These are phyloP conservation scores for Chitala chitala DNA, from an alignment of 2,113 vertebrate genomes.

Conservation along the genomic window DNA sequence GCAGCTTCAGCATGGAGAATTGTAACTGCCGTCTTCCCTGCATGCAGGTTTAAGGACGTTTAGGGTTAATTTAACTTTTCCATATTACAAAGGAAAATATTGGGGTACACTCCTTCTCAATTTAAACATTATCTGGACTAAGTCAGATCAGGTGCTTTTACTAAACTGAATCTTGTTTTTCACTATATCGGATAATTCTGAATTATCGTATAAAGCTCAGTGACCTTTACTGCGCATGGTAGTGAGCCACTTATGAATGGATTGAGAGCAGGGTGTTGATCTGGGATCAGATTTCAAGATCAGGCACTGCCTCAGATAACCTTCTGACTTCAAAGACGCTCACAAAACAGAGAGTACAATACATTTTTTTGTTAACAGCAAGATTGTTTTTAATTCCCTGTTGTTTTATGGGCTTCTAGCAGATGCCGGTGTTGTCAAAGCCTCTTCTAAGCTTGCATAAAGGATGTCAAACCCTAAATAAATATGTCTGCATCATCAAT, in stretches of 20 bases:
- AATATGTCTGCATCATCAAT: too few relatives aligned
- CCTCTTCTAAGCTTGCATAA: too few relatives aligned
- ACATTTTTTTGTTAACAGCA: too few relatives aligned
- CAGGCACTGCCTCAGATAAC: neutral
- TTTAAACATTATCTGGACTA: neutral
- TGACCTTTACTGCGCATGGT: neutral
- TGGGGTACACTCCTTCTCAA: too few relatives aligned
- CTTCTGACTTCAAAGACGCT: neutral
- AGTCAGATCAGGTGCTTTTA: neutral
- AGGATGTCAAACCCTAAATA: too few relatives aligned
- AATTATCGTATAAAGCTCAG: conserved; percentile 11
- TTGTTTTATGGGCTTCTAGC: conserved; percentile 1
- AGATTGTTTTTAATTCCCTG: neutral
- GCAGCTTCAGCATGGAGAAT: too few relatives aligned
- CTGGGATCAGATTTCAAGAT: conserved; percentile 7
- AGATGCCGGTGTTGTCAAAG: neutral
- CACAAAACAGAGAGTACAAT: neutral
- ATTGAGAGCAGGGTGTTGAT: neutral
- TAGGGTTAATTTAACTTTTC: neutral
- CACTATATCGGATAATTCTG: conserved; percentile 5
- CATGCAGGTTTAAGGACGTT: too few relatives aligned
- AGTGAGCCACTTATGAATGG: neutral
- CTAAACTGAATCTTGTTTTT: neutral
- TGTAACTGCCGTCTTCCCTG: too few relatives aligned
- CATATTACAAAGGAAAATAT: neutral